Evolutionary conservation across 2,888 invertebrate genomes (phyloP), one percentile per base, ranked within the genome.

Genomic region (Drosophila subquinaria): DNA sequence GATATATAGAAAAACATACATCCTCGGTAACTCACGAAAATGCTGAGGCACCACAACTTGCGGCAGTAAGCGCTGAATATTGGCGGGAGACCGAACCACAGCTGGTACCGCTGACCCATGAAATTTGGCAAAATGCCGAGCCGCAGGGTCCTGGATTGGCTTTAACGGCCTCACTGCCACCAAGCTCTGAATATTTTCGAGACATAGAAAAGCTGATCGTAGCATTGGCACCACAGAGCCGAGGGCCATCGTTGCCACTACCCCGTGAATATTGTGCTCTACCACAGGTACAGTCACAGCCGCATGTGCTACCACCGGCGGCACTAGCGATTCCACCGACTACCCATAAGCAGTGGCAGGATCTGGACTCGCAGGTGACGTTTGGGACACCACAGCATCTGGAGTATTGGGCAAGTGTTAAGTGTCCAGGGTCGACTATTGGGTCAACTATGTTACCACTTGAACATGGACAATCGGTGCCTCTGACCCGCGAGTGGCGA

Each of bases 221-320:
- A 4, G n/a, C 20, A 2, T 9, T 8, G 10, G 17, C 35, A 15
- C 20, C 11, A 8, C 61, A 35, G 8, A 13, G 17, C 0, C 51
- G 6, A n/a, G 13, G 5, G 0, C 45, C 27, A 8, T 13, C 10
- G 17, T 5, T 38, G 6, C 8, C 50, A 10, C 1, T 36, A 5
- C 9, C 15, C 0, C 43, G 17, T 10, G 59, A 57, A 10, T 20
- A 48, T 33, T 63, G 63, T n/a, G 38, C 48, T 6, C 17, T 10
- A 17, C 13, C 48, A 3, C 51, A 51, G 36, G 51, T 51, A 23
- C 20, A 1, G 20, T 43, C 10, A 43, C 5, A 30, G 27, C 27
- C 27, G 5, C 27, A 5, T 13, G 20, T 17, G 20, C 4, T 27
- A 13, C 23, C 8, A n/a, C 8, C 45, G 42, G 10, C 40, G 9